Evolutionary conservation across 1,140 invertebrate genomes (phyloP), one percentile per base, ranked within the genome.

Genomic region (Eupeodes corollae): DNA sequence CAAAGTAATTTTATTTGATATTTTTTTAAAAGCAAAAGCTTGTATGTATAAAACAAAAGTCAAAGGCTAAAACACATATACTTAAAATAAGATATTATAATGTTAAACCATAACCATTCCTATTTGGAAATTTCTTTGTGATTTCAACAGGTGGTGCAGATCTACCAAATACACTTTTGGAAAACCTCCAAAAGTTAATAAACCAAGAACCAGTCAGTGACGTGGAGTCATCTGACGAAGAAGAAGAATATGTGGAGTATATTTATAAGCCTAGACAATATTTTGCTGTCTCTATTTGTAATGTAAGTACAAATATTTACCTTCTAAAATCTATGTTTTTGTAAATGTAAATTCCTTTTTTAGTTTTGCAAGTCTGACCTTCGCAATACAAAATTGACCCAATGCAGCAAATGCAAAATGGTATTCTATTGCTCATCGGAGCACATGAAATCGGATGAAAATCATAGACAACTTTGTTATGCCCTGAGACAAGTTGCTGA

Each of bases 371-470:
- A 61, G 38, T 30, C n/a, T 31, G 63, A 64, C 51, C 38, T 67
- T 11, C 49, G 5, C 46, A 40, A 13, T 42, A 44, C 13, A 19
- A 26, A 43, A 31, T 18, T 37, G 5, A 35, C 67, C 3, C 49
- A 48, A 0, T 78, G 74, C 35, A 59, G 63, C 37, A 56, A 51
- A 39, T 80, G 78, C 50, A 57, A 62, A 14, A 70, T 79, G 67
- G 64, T 74, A 14, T 70, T 68, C 35, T 80, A 79, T 46, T 80
- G 78, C 53, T 68, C 61, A 12, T 37, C 42, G 13, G 50, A 64
- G 3, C 78, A 80, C 48, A 68, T 65, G 52, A 59, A 62, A 14
- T 51, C 70, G 5, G 72, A 75, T 52, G 57, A 56, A 18, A 46
- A 54, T 13, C 77, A 79, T 52, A 64, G 63, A 0, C 60, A 64